Conservation (phyloP, 2,888 invertebrate species). For the Meteorus colon region DNA sequence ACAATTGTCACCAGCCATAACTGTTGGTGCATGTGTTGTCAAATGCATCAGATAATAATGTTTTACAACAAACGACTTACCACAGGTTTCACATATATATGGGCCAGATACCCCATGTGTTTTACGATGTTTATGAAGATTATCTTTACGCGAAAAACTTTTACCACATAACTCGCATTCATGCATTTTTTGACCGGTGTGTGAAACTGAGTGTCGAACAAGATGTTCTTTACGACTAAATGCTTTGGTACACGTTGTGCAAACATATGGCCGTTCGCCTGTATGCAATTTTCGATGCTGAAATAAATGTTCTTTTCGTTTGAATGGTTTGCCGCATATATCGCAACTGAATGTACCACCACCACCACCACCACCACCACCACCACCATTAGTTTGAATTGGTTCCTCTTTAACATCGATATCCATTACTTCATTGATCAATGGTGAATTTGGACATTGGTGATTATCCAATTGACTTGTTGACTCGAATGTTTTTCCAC, state of each 20-base stretch:
- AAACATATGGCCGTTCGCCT: slow-evolving; percentile 80
- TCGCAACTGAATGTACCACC: slow-evolving; percentile 74
- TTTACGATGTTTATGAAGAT: slow-evolving; percentile 77
- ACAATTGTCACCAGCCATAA: slow-evolving; percentile 58
- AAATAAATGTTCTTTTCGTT: slow-evolving; percentile 81
- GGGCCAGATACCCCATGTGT: slow-evolving; percentile 77
- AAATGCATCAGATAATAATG: slow-evolving; percentile 80
- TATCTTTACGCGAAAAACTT: slow-evolving; percentile 77
- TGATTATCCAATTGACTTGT: slow-evolving; percentile 66
- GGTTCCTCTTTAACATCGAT: slow-evolving; percentile 50
- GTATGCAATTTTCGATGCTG: slow-evolving; percentile 81
- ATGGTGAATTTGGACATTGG: slow-evolving; percentile 52
- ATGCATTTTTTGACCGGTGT: slow-evolving; percentile 81
- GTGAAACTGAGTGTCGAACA: slow-evolving; percentile 79
- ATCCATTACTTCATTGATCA: slow-evolving; percentile 62
- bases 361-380: slow-evolving; percentile 28
- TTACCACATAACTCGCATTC: slow-evolving; percentile 78
- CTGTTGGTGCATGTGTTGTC: slow-evolving; percentile 72
- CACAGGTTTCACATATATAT: slow-evolving; percentile 80
- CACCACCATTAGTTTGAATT: slow-evolving; percentile 51
- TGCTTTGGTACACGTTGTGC: slow-evolving; percentile 79
- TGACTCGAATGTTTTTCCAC: slow-evolving; percentile 67
- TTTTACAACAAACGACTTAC: slow-evolving; percentile 80
- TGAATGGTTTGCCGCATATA: slow-evolving; percentile 79
- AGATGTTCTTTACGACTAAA: slow-evolving; percentile 83